Evolutionary conservation across 2,888 invertebrate species (phyloP).

Genomic region (Formica aserva): DNA sequence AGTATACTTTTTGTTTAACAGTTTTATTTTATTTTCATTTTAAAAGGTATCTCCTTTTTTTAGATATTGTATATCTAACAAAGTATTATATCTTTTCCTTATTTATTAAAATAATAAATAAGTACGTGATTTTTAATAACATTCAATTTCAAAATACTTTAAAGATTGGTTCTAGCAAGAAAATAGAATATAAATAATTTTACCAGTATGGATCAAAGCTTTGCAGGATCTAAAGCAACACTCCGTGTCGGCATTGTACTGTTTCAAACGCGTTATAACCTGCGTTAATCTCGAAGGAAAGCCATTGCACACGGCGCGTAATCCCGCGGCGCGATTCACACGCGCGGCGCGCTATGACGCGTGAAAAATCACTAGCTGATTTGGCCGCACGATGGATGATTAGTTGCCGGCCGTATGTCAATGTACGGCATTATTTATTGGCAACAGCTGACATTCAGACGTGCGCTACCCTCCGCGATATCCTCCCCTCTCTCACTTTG

Average conservation of each 20-base stretch:
- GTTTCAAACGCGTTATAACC: conserved; percentile 23
- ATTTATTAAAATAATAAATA: neutral
- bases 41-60: neutral
- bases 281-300: conserved; percentile 27
- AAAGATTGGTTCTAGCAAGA: neutral
- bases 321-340: conserved; percentile 59
- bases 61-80: neutral
- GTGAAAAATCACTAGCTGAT: conserved; percentile 83
- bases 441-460: conserved; percentile 83
- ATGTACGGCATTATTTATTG: conserved; percentile 83
- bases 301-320: conserved; percentile 52
- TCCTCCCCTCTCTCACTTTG: conserved; percentile 59
- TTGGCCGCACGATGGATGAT: conserved; percentile 80
- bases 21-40: neutral
- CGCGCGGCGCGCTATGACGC: conserved; percentile 59
- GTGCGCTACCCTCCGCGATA: conserved; percentile 68
- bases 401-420: conserved; percentile 82
- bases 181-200: conserved; percentile 13
- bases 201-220: neutral
- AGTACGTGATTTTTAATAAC: neutral
- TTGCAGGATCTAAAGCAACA: neutral
- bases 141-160: neutral
- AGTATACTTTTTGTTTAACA: neutral
- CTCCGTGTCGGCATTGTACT: conserved; percentile 1
- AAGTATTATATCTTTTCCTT: neutral